Evolutionary conservation across 2,888 invertebrate species (phyloP), one percentile per base, ranked within the genome.

Genomic region (Sceliomorpha sp.): DNA sequence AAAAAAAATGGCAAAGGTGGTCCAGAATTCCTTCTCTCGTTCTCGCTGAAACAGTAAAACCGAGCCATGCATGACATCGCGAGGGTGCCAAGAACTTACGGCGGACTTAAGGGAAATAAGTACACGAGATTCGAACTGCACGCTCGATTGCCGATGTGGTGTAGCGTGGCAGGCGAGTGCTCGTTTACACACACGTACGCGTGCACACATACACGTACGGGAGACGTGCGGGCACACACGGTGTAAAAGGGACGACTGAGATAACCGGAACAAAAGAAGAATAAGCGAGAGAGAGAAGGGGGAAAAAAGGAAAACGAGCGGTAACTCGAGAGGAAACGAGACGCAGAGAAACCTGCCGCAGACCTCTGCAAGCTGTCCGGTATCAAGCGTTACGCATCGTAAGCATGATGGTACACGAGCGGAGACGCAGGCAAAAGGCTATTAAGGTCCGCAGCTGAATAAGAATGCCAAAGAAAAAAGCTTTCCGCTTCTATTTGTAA

Each of bases 101-200:
- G 10, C 26, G 45, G 50, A 51, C 64, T 58, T 58, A 66, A 32
- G 55, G 58, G 34, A 58, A 66, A 66, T 64, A 64, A 64, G 56
- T 64, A 55, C 51, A 55, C 34, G 59, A 24, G 47, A 59, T 44
- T 55, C 47, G 73, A 70, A 69, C 56, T 60, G 58, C 66, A 74
- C 74, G 74, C 74, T 78, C 73, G 76, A 75, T 75, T 73, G 76
- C 73, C 72, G 68, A 64, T 60, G 53, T 60, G 67, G 42, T 48
- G 67, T 64, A 56, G 50, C 67, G 69, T 68, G 36, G 56, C 53
- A 37, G 62, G 37, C 24, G 34, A 34, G 29, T 40, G 29, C 34
- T 36, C 42, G 53, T n/a, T 7, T n/a, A n/a, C n/a, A 29, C 5
- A 20, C 20, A 20, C 20, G 36, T 24, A 63, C 55, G 29, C 15